A percentile compares a stretch with the other conserved stretches of the same genome.
phyloP scores from a whole-genome alignment of 2,113 vertebrate genomes.

The Ifrita kowaldi region DNA sequence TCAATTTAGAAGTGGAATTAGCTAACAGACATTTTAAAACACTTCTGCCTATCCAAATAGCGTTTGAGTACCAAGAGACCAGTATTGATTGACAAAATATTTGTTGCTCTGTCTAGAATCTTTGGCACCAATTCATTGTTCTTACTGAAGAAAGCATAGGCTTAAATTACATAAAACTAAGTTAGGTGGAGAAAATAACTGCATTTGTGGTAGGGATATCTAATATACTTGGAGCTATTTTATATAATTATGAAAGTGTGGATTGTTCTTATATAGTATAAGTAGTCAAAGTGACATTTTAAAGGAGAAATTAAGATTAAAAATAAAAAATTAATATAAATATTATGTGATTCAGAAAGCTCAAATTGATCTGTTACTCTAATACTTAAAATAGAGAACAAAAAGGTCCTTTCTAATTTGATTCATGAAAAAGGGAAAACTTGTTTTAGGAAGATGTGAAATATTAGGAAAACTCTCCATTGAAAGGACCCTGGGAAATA shows the following conservation, averaged over 20 bases:
- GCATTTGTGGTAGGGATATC: background rate
- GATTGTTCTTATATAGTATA: slow-evolving; percentile 35
- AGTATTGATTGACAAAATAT: slow-evolving; percentile 41
- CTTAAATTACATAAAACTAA: slow-evolving; percentile 3
- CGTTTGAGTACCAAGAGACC: background rate
- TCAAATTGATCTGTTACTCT: slow-evolving; percentile 30
- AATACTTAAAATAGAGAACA: background rate
- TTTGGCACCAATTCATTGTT: background rate
- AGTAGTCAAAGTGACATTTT: slow-evolving; percentile 44
- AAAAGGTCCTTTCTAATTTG: background rate
- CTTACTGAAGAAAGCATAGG: background rate
- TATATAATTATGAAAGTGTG: slow-evolving; percentile 39
- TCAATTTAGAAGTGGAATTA: background rate
- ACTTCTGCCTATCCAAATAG: background rate
- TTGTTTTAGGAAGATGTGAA: background rate
- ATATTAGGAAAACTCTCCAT: background rate
- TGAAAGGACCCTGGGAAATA: background rate
- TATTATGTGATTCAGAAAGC: slow-evolving; percentile 16
- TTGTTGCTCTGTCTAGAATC: slow-evolving; percentile 12
- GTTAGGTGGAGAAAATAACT: slow-evolving; percentile 15
- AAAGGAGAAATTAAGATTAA: slow-evolving; percentile 20
- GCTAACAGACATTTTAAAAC: background rate
- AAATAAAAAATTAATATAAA: background rate
- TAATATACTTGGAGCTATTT: background rate
- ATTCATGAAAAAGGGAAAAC: background rate